Percentiles rank a stretch among this genome's conserved stretches.
Conservation (phyloP, 1,140 invertebrate species). For the Plectrocnemia conspersa region DNA sequence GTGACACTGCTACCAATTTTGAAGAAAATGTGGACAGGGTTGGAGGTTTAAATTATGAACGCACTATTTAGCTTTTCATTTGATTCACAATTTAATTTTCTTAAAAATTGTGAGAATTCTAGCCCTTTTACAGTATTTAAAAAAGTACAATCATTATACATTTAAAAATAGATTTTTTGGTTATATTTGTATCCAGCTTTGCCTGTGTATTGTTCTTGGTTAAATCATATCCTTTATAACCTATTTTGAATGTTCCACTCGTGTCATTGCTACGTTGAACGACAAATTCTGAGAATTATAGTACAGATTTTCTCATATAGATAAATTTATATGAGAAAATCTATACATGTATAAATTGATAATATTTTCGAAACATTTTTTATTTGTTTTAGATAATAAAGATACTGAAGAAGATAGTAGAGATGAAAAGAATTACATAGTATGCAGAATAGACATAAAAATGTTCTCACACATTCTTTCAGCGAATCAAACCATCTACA, state of each 20-base stretch:
- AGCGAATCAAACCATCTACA: constrained; percentile 46
- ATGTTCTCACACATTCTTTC: constrained; percentile 48
- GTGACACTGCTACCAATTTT: too few relatives aligned
- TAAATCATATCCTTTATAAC: background rate
- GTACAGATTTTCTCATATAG: background rate
- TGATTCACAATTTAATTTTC: too few relatives aligned
- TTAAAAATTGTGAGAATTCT: too few relatives aligned
- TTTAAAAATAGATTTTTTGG: too few relatives aligned
- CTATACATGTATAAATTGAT: background rate
- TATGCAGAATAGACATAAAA: constrained; percentile 46
- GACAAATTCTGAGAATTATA: background rate
- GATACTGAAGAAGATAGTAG: constrained; percentile 24
- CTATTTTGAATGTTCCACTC: background rate
- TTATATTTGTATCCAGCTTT: too few relatives aligned
- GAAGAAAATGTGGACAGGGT: too few relatives aligned
- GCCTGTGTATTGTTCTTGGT: background rate
- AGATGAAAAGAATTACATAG: constrained; percentile 19
- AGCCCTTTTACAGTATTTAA: too few relatives aligned
- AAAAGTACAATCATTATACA: too few relatives aligned
- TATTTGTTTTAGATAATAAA: constrained; percentile 19
- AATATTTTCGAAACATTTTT: background rate
- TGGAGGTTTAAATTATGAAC: too few relatives aligned
- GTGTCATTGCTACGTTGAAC: too few relatives aligned
- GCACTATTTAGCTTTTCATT: too few relatives aligned
- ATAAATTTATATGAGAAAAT: background rate